phyloP scores from a whole-genome alignment of 92 coral and sea anemone genomes.

The Palythoa caribaeorum region DNA sequence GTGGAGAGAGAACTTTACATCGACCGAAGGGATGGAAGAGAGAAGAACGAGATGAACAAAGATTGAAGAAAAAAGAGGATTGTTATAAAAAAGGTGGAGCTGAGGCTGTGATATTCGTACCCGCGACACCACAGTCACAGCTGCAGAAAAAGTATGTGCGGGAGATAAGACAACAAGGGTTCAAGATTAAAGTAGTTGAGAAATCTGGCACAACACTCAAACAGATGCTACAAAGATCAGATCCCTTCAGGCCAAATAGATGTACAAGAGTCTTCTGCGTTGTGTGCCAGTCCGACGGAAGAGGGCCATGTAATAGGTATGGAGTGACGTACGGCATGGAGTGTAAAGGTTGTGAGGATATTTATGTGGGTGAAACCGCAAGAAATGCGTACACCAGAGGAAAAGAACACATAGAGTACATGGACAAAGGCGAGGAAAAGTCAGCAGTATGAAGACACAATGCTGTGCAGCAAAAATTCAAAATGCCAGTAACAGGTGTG shows the following conservation, averaged over 20 bases:
- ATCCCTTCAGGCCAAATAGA: conserved; percentile 22
- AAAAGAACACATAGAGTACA: neutral
- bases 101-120: conserved; percentile 56
- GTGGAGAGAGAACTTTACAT: too few species aligned
- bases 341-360: too few species aligned
- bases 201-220: conserved; percentile 31
- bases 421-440: neutral
- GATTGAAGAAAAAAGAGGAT: neutral
- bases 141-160: conserved; percentile 11
- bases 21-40: conserved; percentile 35
- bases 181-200: conserved; percentile 47
- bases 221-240: conserved; percentile 40
- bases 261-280: neutral
- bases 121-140: conserved; percentile 58
- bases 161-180: conserved; percentile 34
- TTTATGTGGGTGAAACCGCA: neutral
- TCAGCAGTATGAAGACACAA: neutral
- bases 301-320: too few species aligned
- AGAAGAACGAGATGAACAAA: conserved; percentile 45
- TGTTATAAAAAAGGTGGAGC: conserved; percentile 61
- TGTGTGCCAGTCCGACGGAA: neutral
- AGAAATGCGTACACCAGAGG: neutral
- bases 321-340: too few species aligned
- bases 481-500: neutral
- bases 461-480: neutral